phyloP scores from a whole-genome alignment of 2,797 vertebrate species.

The Macroramphosus scolopax region DNA sequence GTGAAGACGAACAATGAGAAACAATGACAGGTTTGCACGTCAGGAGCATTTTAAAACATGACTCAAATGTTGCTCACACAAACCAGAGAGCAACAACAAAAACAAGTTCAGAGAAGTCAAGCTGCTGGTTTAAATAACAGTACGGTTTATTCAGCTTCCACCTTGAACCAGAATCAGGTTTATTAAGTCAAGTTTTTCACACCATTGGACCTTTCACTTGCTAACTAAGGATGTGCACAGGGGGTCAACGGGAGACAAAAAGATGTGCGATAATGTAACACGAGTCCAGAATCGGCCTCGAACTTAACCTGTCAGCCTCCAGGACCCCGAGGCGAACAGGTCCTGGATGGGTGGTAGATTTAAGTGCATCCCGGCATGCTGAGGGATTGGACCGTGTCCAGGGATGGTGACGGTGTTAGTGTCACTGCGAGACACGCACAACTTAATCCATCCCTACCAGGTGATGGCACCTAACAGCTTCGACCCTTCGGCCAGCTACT shows the following conservation, averaged over 20 bases:
- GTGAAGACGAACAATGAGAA: no score
- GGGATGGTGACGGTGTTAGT: slow-evolving; percentile 1
- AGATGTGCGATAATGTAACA: no score
- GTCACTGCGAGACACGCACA: slow-evolving; percentile 8
- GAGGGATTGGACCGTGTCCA: slow-evolving; percentile 1
- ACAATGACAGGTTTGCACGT: background rate
- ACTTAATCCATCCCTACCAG: slow-evolving; percentile 23
- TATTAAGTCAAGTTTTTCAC: no score
- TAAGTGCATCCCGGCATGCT: slow-evolving; percentile 4
- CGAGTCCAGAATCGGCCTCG: no score
- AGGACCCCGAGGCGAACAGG: no score
- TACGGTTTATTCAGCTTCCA: slow-evolving; percentile 2
- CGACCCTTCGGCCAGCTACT: slow-evolving; percentile 16
- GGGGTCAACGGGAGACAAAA: no score
- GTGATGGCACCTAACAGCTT: slow-evolving; percentile 21
- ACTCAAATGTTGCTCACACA: slow-evolving; percentile 8
- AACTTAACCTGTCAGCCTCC: no score
- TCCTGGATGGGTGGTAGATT: no score
- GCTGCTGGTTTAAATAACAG: slow-evolving; percentile 15
- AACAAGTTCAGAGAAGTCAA: slow-evolving; percentile 4
- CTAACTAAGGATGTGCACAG: no score
- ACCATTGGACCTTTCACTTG: no score
- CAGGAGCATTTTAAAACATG: no score
- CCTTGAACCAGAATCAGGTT: no score
- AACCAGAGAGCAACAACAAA: background rate